These are phyloP conservation scores for Beris chalybata DNA, from an alignment of 2,888 invertebrate species.

Conservation along the genomic window DNA sequence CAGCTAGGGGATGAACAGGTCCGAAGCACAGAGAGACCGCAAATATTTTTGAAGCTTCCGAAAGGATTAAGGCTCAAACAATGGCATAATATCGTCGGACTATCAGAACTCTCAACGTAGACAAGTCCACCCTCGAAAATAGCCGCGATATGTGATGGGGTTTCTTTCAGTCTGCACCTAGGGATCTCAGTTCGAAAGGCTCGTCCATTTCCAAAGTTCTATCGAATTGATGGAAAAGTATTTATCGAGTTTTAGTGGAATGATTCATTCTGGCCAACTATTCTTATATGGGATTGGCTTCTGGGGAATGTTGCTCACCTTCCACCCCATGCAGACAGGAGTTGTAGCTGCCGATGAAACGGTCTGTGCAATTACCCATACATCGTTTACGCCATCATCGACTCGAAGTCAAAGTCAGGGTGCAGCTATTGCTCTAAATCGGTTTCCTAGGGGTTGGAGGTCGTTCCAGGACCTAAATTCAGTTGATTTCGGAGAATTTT, in stretches of 20 bases:
- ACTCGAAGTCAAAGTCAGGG: slow-evolving; percentile 27
- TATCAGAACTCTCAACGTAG: not conserved
- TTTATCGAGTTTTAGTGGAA: slow-evolving; percentile 16
- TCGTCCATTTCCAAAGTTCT: slow-evolving; percentile 5
- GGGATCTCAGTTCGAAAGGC: not conserved
- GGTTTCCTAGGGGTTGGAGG: slow-evolving; percentile 10
- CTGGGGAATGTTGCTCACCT: not conserved
- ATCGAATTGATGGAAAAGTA: slow-evolving; percentile 13
- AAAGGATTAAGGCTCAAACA: slow-evolving; percentile 11
- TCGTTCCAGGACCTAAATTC: slow-evolving; percentile 24
- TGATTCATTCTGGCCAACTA: not conserved
- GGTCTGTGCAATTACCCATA: slow-evolving; percentile 8
- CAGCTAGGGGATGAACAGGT: not conserved
- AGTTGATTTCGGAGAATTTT: slow-evolving; percentile 37
- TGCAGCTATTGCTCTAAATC: slow-evolving; percentile 32
- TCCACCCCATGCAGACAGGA: not conserved
- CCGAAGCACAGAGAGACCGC: slow-evolving; percentile 28
- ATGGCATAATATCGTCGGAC: slow-evolving; percentile 15
- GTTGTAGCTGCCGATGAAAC: not conserved
- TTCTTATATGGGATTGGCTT: not conserved
- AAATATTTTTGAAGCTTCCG: slow-evolving; percentile 35
- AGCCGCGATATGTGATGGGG: not conserved
- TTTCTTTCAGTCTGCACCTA: not conserved
- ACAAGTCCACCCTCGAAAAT: not conserved
- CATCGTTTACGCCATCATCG: not conserved